These are phyloP conservation scores for Stomorhina lunata DNA, from an alignment of 2,888 invertebrate genomes.

Conservation along the genomic window DNA sequence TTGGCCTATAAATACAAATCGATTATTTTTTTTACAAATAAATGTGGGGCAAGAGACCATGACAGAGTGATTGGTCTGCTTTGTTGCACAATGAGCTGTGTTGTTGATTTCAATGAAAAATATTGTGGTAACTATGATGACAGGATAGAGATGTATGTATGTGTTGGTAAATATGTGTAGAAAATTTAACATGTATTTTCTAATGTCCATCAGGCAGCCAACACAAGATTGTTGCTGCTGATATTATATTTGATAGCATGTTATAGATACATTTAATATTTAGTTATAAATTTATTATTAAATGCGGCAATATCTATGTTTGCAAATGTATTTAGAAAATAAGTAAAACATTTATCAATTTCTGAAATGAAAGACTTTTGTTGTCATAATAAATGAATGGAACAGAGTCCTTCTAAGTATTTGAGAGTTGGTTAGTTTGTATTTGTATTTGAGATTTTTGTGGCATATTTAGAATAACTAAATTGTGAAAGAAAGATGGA, in stretches of 20 bases:
- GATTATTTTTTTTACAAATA: conserved; percentile 20
- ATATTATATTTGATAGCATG: neutral
- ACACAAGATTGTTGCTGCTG: conserved; percentile 1
- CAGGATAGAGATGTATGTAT: too few relatives aligned
- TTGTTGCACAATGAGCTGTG: neutral
- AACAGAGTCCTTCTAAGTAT: neutral
- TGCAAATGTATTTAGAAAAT: conserved; percentile 50
- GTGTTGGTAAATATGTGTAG: too few relatives aligned
- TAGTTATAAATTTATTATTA: neutral
- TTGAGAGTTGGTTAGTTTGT: neutral
- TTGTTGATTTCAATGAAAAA: conserved; percentile 2
- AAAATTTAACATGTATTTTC: neutral
- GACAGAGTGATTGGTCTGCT: neutral
- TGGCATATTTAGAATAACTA: neutral
- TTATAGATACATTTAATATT: too few relatives aligned
- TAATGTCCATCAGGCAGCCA: neutral
- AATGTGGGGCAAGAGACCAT: neutral
- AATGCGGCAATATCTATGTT: neutral
- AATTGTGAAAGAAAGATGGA: neutral
- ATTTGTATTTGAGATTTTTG: conserved; percentile 9
- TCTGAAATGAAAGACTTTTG: conserved; percentile 33
- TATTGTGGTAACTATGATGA: neutral
- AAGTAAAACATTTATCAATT: conserved; percentile 52
- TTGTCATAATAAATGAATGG: conserved; percentile 21
- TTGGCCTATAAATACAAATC: conserved; percentile 21